Conservation (phyloP, 2,797 vertebrate species). For the Aplochiton taeniatus region DNA sequence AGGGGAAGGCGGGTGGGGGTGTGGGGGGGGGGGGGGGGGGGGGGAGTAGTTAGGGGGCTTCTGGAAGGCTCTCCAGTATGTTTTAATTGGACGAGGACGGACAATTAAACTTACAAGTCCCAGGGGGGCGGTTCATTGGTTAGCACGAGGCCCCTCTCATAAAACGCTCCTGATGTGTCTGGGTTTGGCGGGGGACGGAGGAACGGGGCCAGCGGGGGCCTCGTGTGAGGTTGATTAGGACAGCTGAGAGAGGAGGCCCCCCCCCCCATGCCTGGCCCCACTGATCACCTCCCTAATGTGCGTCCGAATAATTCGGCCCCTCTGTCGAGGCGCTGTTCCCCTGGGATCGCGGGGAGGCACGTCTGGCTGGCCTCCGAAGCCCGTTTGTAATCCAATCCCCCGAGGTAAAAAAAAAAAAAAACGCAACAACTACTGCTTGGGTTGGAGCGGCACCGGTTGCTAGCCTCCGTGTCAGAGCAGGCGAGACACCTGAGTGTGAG, state of each 20-base stretch:
- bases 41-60: conserved; percentile 34
- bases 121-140: conserved; percentile 46
- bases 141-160: conserved; percentile 32
- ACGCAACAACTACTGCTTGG: no score
- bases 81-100: conserved; percentile 73
- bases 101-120: conserved; percentile 73
- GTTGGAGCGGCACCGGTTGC: no score
- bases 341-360: conserved; percentile 59
- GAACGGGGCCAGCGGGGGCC: conserved; percentile 37
- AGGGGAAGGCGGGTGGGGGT: conserved; percentile 36
- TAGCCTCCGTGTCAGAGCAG: no score
- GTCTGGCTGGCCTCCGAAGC: conserved; percentile 67
- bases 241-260: conserved; percentile 66
- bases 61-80: conserved; percentile 59
- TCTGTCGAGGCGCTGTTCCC: conserved; percentile 39
- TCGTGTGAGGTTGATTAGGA: conserved; percentile 69
- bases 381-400: conserved; percentile 65
- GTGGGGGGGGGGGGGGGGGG: conserved; percentile 28
- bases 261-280: conserved; percentile 71
- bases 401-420: no score
- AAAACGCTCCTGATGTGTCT: conserved; percentile 69
- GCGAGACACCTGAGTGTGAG: no score
- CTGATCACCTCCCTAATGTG: conserved; percentile 76
- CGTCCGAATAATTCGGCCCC: conserved; percentile 73
- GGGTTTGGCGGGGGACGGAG: conserved; percentile 53